Base-by-base conservation (phyloP, 2,888 invertebrate species). In the Seira musarum region DNA sequence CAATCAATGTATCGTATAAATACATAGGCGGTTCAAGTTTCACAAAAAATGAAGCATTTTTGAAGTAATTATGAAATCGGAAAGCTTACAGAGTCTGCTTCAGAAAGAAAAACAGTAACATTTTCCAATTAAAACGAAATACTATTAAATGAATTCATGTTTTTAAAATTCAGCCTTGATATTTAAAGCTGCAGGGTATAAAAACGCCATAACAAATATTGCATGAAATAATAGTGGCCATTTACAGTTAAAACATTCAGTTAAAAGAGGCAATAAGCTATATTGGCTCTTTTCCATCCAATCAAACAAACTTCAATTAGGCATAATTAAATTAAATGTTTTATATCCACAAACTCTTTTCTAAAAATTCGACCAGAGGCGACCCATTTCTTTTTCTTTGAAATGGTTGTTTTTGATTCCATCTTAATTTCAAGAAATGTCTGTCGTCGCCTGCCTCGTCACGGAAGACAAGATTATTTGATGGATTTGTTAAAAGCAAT, bases 1-100 rank as follows among this genome's bases (percentile, higher is more conserved):
- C 15, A 63, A 63, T 63, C 25, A 63, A 63, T n/a, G n/a, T n/a
- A 63, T 13, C 5, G 25, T 63, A 63, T 63, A 46, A 15, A 15
- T 10, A 46, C 10, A 15, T 15, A 13, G 15, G 49, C 10, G 49
- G 49, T 13, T 13, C 49, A 13, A 15, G 49, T 46, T 10, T 13
- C 49, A 46, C 49, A 13, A 46, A 46, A 13, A 15, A 13, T 22
- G 19, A 63, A 3, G 21, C 25, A 15, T 22, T 15, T 63, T 63
- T 24, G 10, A 8, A 13, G 25, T 24, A 21, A 17, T 64, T 10
- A 21, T n/a, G 10, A 64, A 17, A 13, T n/a, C n/a, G n/a, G n/a
- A n/a, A n/a, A n/a, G n/a, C n/a, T n/a, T n/a, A n/a, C n/a, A n/a
- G n/a, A n/a, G n/a, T n/a, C n/a, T n/a, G n/a, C n/a, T n/a, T n/a